Conservation (phyloP, 2,797 vertebrate species). For the Microctenopoma lineatum region DNA sequence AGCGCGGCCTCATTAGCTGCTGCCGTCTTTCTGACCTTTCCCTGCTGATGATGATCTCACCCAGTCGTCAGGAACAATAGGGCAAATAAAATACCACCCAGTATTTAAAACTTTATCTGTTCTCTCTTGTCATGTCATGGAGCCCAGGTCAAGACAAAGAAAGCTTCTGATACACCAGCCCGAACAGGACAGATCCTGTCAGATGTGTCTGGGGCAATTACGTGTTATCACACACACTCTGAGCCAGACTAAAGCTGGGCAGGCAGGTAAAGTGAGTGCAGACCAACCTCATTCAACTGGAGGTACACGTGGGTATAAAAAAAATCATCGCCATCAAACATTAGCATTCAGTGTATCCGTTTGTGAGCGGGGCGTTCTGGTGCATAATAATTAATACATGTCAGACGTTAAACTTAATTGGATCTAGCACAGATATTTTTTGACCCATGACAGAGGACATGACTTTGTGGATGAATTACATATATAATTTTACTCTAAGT, state of each 20-base stretch:
- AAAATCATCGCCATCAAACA: background rate
- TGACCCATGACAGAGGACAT: no score
- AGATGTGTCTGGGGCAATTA: constrained; percentile 33
- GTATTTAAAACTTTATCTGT: constrained; percentile 67
- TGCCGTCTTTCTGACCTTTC: constrained; percentile 73
- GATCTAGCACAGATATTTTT: no score
- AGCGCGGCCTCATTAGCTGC: constrained; percentile 1
- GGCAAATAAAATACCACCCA: constrained; percentile 74
- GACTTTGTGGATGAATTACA: no score
- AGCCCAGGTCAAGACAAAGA: constrained; percentile 55
- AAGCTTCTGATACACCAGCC: constrained; percentile 32
- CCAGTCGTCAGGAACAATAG: constrained; percentile 56
- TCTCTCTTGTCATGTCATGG: constrained; percentile 41
- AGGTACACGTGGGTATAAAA: background rate
- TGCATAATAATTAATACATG: constrained; percentile 4
- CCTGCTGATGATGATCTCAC: constrained; percentile 53
- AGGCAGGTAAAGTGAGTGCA: background rate
- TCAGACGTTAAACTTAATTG: background rate
- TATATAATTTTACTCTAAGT: no score
- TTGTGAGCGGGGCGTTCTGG: background rate
- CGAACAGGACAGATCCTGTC: constrained; percentile 35
- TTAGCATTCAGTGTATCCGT: constrained; percentile 8
- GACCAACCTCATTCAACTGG: background rate
- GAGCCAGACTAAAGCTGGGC: constrained; percentile 6
- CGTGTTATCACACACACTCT: constrained; percentile 41